Conservation (phyloP, 2,797 vertebrate species). For the Peromyscus eremicus region DNA sequence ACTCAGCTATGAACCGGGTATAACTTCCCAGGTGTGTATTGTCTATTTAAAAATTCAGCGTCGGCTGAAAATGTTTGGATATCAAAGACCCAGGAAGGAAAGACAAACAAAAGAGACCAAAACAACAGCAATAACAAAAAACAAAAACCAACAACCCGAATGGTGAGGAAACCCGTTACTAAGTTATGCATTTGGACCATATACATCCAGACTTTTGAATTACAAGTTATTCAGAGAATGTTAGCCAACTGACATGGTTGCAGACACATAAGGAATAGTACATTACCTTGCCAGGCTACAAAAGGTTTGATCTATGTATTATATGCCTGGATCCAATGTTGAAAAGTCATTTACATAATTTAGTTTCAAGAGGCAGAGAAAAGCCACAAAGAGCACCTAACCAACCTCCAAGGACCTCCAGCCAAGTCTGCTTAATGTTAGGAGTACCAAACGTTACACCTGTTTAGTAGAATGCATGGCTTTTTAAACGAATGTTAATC, state of each 20-base stretch:
- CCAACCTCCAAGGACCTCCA: not conserved
- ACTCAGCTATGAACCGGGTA: not conserved
- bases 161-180: not conserved
- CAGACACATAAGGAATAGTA: not conserved
- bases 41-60: slow-evolving; percentile 64
- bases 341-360: not conserved
- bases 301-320: not conserved
- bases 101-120: not conserved
- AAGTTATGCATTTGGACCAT: not conserved
- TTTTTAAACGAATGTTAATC: slow-evolving; percentile 51
- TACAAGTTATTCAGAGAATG: not conserved
- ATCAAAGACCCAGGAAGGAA: not conserved
- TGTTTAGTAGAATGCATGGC: slow-evolving; percentile 52
- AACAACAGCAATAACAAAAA: no score
- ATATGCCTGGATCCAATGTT: not conserved
- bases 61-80: not conserved
- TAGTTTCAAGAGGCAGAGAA: not conserved
- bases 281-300: not conserved
- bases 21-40: not conserved
- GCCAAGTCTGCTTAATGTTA: slow-evolving; percentile 21
- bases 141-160: not conserved
- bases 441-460: not conserved
- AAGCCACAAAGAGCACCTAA: not conserved
- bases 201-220: not conserved
- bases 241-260: not conserved